Percentiles rank a stretch among this genome's conserved stretches.
Evolutionary conservation across 35 echinoderm and acorn worm genomes (phyloP).

Genomic region (Eucidaris tribuloides): DNA sequence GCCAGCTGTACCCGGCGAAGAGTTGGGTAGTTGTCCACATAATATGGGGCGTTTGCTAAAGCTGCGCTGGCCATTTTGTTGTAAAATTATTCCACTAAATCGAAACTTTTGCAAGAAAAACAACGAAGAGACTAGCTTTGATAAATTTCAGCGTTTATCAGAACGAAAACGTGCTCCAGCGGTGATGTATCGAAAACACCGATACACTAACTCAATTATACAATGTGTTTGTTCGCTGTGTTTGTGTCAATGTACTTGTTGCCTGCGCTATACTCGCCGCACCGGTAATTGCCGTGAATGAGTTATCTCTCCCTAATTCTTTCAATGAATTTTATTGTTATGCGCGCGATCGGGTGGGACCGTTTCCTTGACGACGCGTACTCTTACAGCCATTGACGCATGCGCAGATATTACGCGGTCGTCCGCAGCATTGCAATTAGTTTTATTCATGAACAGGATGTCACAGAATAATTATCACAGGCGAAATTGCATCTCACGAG

Average conservation of each 20-base stretch:
- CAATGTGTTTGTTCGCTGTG: background rate
- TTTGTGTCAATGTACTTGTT: slow-evolving; percentile 24
- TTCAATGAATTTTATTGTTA: slow-evolving; percentile 14
- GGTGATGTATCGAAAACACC: background rate
- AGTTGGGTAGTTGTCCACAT: slow-evolving; percentile 54
- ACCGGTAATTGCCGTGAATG: no score
- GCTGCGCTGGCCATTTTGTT: slow-evolving; percentile 18
- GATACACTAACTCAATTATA: background rate
- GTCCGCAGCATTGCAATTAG: no score
- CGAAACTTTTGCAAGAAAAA: background rate
- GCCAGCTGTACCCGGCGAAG: slow-evolving; percentile 70
- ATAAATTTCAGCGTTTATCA: background rate
- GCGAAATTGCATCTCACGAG: no score
- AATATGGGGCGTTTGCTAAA: slow-evolving; percentile 30
- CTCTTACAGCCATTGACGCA: background rate
- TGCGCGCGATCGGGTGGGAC: background rate
- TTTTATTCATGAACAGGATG: no score
- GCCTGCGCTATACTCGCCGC: slow-evolving; percentile 8
- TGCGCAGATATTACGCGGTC: slow-evolving; percentile 21
- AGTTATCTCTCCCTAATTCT: background rate
- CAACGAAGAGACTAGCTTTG: background rate
- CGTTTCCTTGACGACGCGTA: slow-evolving; percentile 20
- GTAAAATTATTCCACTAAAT: background rate
- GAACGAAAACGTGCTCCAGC: background rate
- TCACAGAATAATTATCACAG: no score